These are phyloP conservation scores for Liodrosophila aerea DNA, from an alignment of 2,888 invertebrate species.

Conservation along the genomic window DNA sequence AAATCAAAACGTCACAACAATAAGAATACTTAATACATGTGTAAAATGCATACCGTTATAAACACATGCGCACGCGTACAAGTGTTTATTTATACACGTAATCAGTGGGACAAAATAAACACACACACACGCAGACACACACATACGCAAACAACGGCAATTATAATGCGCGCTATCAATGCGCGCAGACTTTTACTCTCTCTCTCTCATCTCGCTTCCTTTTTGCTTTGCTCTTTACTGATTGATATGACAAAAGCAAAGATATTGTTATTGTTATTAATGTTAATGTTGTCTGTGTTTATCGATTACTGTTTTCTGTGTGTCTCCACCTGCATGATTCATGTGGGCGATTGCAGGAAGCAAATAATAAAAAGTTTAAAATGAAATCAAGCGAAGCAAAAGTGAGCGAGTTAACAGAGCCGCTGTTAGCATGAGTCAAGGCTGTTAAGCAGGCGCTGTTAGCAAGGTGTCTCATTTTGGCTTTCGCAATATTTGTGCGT, in stretches of 20 bases:
- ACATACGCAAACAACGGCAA: constrained; percentile 14
- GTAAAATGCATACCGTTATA: not conserved
- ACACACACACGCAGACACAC: not conserved
- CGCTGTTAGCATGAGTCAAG: constrained; percentile 40
- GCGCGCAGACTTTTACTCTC: constrained; percentile 11
- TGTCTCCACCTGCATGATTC: constrained; percentile 51
- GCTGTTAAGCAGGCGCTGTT: constrained; percentile 15
- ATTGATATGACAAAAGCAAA: constrained; percentile 51
- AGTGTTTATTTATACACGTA: constrained; percentile 32
- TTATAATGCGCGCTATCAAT: constrained; percentile 22
- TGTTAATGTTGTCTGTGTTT: constrained; percentile 23
- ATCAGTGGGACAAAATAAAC: constrained; percentile 22
- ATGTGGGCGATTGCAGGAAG: constrained; percentile 44
- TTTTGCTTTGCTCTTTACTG: constrained; percentile 40
- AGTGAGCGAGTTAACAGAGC: constrained; percentile 17
- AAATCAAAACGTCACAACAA: no score
- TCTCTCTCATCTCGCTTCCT: constrained; percentile 5
- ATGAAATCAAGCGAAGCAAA: no score
- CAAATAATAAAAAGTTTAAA: no score
- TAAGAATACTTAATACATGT: no score
- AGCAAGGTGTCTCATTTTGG: constrained; percentile 8
- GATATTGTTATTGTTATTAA: constrained; percentile 15
- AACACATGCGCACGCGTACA: constrained; percentile 29
- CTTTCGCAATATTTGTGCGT: constrained; percentile 1
- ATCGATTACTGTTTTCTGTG: not conserved